These are phyloP conservation scores for Limonius californicus DNA, from an alignment of 1,140 invertebrate genomes.

Conservation along the genomic window DNA sequence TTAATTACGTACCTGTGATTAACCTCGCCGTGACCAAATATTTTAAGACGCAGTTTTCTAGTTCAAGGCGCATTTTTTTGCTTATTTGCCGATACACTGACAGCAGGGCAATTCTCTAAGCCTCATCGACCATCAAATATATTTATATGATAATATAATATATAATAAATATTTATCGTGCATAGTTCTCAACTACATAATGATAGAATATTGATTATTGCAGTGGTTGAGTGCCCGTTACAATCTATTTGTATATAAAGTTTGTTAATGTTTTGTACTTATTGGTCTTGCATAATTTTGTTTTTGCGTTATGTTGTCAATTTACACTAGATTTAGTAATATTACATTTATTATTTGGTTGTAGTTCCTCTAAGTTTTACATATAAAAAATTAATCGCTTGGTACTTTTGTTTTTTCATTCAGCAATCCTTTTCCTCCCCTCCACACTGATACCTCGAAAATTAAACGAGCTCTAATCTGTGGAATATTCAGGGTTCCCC, in stretches of 20 bases:
- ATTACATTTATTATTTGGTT: constrained; percentile 36
- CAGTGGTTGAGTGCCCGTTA: no score
- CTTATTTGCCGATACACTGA: no score
- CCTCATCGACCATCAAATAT: constrained; percentile 40
- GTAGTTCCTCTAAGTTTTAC: constrained; percentile 42
- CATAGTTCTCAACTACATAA: no score
- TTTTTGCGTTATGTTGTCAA: constrained; percentile 18
- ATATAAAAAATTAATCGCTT: constrained; percentile 21
- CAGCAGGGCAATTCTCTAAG: constrained; percentile 47
- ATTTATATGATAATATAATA: not conserved
- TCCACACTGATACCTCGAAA: no score
- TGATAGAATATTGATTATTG: no score
- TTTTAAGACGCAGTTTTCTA: constrained; percentile 16
- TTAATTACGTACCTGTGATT: no score
- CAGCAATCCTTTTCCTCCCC: not conserved
- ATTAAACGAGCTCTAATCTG: no score
- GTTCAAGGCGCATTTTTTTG: no score
- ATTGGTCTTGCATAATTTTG: constrained; percentile 14
- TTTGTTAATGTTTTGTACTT: constrained; percentile 20
- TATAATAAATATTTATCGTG: not conserved
- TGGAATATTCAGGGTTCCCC: no score
- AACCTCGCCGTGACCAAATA: not conserved
- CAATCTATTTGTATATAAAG: not conserved
- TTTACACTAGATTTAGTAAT: constrained; percentile 21
- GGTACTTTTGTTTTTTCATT: not conserved